Evolutionary conservation across 1,140 invertebrate species (phyloP).

Genomic region (Bombyx mandarina): DNA sequence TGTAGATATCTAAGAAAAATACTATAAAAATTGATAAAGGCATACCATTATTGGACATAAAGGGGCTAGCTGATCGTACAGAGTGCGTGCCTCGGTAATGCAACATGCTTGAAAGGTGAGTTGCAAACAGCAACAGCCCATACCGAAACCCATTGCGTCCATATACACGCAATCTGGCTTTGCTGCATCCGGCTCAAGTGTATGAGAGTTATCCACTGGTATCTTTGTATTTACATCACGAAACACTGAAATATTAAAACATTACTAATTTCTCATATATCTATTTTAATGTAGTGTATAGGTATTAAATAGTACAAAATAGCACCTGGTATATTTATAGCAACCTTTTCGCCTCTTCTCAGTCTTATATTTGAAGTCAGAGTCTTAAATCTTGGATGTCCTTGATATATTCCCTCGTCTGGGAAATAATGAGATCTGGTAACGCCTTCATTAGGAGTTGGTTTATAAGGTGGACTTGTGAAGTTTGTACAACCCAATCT

Average conservation of each 20-base stretch:
- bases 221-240: slow-evolving; percentile 90
- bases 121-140: slow-evolving; percentile 99
- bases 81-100: slow-evolving; percentile 92
- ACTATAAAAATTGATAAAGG: background rate
- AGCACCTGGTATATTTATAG: slow-evolving; percentile 94
- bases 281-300: too few relatives aligned
- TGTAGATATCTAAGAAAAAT: background rate
- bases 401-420: slow-evolving; percentile 92
- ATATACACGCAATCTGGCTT: slow-evolving; percentile 92
- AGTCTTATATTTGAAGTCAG: slow-evolving; percentile 93
- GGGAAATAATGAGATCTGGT: slow-evolving; percentile 95
- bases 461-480: slow-evolving; percentile 82
- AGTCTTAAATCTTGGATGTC: slow-evolving; percentile 96
- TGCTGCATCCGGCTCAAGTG: slow-evolving; percentile 72
- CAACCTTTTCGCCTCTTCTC: slow-evolving; percentile 93
- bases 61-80: slow-evolving; percentile 98
- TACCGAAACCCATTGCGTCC: slow-evolving; percentile 99
- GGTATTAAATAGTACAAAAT: too few relatives aligned
- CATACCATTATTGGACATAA: slow-evolving; percentile 96
- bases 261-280: background rate
- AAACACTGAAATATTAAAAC: slow-evolving; percentile 77
- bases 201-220: slow-evolving; percentile 81
- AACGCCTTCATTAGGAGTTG: slow-evolving; percentile 79
- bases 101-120: slow-evolving; percentile 97
- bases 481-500: slow-evolving; percentile 92